phyloP scores from a whole-genome alignment of 2,113 vertebrate genomes.

The Heterotis niloticus region DNA sequence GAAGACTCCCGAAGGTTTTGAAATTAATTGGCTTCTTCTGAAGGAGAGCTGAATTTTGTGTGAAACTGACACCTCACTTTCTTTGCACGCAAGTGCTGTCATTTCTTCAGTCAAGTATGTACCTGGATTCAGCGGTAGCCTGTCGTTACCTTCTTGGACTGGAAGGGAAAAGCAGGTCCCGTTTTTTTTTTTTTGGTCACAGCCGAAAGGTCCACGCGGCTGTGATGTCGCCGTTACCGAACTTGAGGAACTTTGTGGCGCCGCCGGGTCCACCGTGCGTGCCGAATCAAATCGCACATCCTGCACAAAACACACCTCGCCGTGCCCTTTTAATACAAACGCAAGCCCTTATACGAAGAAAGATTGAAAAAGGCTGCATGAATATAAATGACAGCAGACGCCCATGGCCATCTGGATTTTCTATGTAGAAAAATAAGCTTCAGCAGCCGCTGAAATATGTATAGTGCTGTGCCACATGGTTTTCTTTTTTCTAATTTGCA shows the following conservation, averaged over 20 bases:
- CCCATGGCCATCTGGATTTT: constrained; percentile 9
- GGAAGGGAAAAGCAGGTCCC: neutral
- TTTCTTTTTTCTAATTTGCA: constrained; percentile 60
- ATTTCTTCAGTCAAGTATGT: constrained; percentile 51
- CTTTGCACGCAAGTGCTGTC: constrained; percentile 52
- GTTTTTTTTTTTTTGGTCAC: no score
- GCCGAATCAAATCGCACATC: neutral
- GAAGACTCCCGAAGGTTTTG: constrained; percentile 33
- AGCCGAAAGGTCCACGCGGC: neutral
- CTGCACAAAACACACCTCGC: neutral
- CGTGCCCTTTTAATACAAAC: constrained; percentile 20
- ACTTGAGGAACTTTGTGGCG: neutral
- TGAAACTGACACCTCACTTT: constrained; percentile 62
- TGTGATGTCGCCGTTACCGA: neutral
- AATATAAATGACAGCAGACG: constrained; percentile 17
- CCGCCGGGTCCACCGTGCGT: neutral
- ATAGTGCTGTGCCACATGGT: constrained; percentile 12
- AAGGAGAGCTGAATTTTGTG: constrained; percentile 48
- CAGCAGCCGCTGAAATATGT: constrained; percentile 21
- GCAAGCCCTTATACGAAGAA: neutral
- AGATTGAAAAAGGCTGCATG: constrained; percentile 24
- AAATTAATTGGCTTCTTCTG: constrained; percentile 62
- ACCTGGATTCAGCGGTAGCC: constrained; percentile 33
- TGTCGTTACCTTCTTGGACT: neutral
- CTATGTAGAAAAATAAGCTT: constrained; percentile 16